Conservation (phyloP, 2,888 invertebrate genomes). For the Sicus ferrugineus region DNA sequence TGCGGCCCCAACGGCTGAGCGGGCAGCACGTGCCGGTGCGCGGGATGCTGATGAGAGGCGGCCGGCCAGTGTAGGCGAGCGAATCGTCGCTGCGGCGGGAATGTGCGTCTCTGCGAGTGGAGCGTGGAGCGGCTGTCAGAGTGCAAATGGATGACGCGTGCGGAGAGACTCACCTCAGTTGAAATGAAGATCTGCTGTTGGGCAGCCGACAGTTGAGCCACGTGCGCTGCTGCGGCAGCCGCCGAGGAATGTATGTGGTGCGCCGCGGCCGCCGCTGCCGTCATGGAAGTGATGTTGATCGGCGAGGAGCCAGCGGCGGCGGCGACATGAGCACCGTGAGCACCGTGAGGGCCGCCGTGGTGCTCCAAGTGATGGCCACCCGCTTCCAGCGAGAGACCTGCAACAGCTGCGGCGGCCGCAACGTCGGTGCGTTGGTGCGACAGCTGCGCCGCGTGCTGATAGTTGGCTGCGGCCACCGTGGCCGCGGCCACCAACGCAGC, state of each 20-base stretch:
- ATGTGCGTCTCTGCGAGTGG: slow-evolving; percentile 58
- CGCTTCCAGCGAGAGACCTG: slow-evolving; percentile 53
- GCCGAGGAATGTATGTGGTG: slow-evolving; percentile 61
- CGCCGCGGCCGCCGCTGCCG: slow-evolving; percentile 59
- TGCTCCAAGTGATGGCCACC: slow-evolving; percentile 41
- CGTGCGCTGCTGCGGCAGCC: slow-evolving; percentile 65
- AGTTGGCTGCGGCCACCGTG: slow-evolving; percentile 57
- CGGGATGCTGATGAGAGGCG: slow-evolving; percentile 57
- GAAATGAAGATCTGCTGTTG: slow-evolving; percentile 66
- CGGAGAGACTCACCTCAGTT: slow-evolving; percentile 53
- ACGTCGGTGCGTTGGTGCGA: slow-evolving; percentile 58
- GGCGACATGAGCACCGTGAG: no score
- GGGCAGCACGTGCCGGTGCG: slow-evolving; percentile 61
- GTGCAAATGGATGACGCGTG: not conserved
- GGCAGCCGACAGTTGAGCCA: slow-evolving; percentile 64
- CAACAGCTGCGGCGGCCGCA: slow-evolving; percentile 52
- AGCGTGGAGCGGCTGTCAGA: not conserved
- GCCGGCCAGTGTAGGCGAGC: slow-evolving; percentile 66
- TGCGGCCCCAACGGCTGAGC: slow-evolving; percentile 65
- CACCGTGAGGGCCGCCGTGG: slow-evolving; percentile 43
- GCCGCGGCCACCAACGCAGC: slow-evolving; percentile 45
- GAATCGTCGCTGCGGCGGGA: slow-evolving; percentile 67
- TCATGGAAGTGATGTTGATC: slow-evolving; percentile 65
- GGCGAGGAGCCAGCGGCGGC: slow-evolving; percentile 49
- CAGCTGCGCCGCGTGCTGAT: slow-evolving; percentile 52